Evolutionary conservation across 1,140 invertebrate genomes (phyloP), one percentile per base, ranked within the genome.

Genomic region (Galendromus occidentalis): DNA sequence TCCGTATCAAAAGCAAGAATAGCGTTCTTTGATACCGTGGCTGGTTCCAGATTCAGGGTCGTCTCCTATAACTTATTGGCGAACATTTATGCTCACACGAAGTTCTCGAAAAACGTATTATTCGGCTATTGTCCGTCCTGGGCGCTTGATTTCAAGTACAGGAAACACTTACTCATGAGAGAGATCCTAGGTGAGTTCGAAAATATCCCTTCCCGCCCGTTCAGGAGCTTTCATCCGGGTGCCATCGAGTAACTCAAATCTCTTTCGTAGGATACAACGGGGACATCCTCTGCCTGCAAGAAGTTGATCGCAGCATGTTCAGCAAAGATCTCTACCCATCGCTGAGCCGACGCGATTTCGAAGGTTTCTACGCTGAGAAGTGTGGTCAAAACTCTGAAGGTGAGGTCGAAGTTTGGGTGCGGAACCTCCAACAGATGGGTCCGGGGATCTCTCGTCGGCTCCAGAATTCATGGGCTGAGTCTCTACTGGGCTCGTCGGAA

Each of bases 281-380:
- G 33, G 91, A 96, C 76, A 78, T 95, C 47, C 79, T 92, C 42
- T 94, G 90, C 72, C 76, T 96, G 12, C 91, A 96, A 83, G 91
- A 96, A 81, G 87, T 93, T 0, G 91, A 94, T 74, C 73, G 70
- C 12, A 88, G 85, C 76, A 76, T 91, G 28, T 93, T 85, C 73
- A 73, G 84, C 18, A 73, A 81, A 69, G 84, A 87, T 73, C 77
- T 92, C 17, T 68, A 75, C 41, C 82, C 83, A 12, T 74, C 83
- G 18, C 75, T 94, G 0, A 71, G 72, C 12, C 66, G 70, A 7
- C 67, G 80, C 9, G 79, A 81, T 6, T 81, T 82, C 64, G 74
- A 80, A 64, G 82, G 84, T 14, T 70, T 80, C 63, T 84, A 84
- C 72, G 78, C 80, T 69, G 78, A 80, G 51, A 93, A 92, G 76